Evolutionary conservation across 1,140 invertebrate species (phyloP).

Genomic region (Solen grandis): DNA sequence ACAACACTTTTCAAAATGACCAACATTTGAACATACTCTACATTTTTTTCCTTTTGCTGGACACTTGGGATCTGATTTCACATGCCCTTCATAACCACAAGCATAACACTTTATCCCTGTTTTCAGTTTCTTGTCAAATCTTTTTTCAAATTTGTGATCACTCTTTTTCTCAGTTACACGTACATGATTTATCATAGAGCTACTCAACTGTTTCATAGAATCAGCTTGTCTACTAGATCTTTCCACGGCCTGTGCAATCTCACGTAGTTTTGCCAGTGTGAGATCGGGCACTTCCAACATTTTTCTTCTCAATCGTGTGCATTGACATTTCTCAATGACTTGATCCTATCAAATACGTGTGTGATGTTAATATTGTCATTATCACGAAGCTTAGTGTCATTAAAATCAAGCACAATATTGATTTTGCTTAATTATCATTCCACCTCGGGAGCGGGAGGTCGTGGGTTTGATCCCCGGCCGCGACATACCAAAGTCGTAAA

Average conservation of each 20-base stretch:
- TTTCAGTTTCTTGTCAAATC: neutral
- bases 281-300: slow-evolving; percentile 25
- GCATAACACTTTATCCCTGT: neutral
- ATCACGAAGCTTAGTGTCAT: too few relatives aligned
- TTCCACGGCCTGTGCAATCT: slow-evolving; percentile 7
- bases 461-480: too few relatives aligned
- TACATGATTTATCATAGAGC: neutral
- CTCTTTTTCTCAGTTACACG: too few relatives aligned
- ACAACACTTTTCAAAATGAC: slow-evolving; percentile 48
- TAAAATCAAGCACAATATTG: too few relatives aligned
- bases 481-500: too few relatives aligned
- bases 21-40: slow-evolving; percentile 30
- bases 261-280: slow-evolving; percentile 28
- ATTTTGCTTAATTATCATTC: too few relatives aligned
- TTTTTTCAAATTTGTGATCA: slow-evolving; percentile 23
- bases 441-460: too few relatives aligned
- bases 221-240: neutral
- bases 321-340: slow-evolving; percentile 41
- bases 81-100: too few relatives aligned
- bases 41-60: too few relatives aligned
- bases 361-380: too few relatives aligned
- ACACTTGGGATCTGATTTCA: too few relatives aligned
- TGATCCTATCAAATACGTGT: too few relatives aligned
- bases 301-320: slow-evolving; percentile 19
- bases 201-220: neutral